These are phyloP conservation scores for Urophycis tenuis DNA, from an alignment of 2,797 vertebrate genomes.

Conservation along the genomic window DNA sequence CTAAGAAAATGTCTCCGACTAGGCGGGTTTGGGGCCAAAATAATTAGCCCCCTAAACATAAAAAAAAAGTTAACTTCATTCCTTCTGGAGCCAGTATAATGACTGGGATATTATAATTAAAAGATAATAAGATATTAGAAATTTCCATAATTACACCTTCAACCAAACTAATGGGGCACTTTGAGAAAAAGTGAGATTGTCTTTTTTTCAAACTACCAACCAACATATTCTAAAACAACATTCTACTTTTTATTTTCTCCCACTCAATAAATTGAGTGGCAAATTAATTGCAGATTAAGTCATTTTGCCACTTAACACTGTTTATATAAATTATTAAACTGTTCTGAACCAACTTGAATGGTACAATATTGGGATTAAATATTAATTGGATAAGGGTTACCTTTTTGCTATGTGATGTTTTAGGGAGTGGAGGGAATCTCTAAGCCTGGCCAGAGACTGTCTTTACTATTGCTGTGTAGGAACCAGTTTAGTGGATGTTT, in stretches of 20 bases:
- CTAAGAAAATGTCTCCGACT: constrained; percentile 41
- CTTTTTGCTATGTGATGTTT: too few species aligned
- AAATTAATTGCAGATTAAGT: neutral
- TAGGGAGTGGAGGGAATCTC: neutral
- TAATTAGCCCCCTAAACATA: constrained; percentile 60
- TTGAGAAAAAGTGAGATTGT: constrained; percentile 45
- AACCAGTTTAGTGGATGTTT: neutral
- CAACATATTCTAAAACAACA: neutral
- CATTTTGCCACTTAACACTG: too few species aligned
- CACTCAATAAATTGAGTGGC: too few species aligned
- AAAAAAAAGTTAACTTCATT: constrained; percentile 58
- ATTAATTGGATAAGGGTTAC: neutral
- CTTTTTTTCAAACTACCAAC: constrained; percentile 23
- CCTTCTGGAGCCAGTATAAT: constrained; percentile 58
- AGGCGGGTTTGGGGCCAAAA: constrained; percentile 54
- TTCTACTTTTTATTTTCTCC: neutral
- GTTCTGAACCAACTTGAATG: too few species aligned
- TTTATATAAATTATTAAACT: too few species aligned
- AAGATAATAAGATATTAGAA: constrained; percentile 72
- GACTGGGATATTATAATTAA: constrained; percentile 69
- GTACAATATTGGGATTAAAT: too few species aligned
- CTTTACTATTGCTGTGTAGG: neutral
- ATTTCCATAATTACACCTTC: constrained; percentile 71
- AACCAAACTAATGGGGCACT: constrained; percentile 60
- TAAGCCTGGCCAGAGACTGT: neutral